These are phyloP conservation scores for Apodemia zela DNA, from an alignment of 2,888 invertebrate species.

Conservation along the genomic window DNA sequence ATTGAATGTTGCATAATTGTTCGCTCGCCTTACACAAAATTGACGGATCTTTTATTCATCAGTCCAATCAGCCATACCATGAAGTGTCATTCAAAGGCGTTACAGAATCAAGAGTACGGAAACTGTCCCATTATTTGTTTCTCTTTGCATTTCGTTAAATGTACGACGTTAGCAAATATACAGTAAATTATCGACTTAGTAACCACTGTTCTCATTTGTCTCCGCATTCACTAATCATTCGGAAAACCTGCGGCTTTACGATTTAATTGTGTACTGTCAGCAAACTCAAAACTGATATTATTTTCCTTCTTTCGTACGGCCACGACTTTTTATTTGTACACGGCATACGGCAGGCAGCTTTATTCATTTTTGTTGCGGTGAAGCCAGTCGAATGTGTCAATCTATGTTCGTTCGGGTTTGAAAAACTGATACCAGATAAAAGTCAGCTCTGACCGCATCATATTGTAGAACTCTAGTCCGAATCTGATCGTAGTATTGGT, in stretches of 20 bases:
- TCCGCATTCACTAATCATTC: constrained; percentile 35
- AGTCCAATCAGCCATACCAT: constrained; percentile 68
- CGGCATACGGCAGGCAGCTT: constrained; percentile 21
- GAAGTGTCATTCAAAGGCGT: constrained; percentile 69
- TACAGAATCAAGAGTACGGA: constrained; percentile 56
- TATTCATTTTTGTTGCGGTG: constrained; percentile 37
- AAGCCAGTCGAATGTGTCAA: constrained; percentile 49
- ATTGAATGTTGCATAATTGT: constrained; percentile 67
- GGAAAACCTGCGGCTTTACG: background rate
- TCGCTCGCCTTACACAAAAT: constrained; percentile 61
- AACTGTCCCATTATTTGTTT: constrained; percentile 37
- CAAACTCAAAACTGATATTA: constrained; percentile 9
- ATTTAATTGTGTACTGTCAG: constrained; percentile 8
- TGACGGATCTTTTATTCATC: constrained; percentile 76
- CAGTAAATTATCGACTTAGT: constrained; percentile 64
- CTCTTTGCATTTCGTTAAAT: constrained; percentile 30
- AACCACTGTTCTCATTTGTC: constrained; percentile 52
- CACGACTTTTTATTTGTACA: constrained; percentile 18
- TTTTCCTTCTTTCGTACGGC: background rate
- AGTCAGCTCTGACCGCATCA: constrained; percentile 39
- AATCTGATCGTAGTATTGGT: background rate
- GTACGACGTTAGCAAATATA: constrained; percentile 45
- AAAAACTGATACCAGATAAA: constrained; percentile 32
- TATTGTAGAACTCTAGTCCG: constrained; percentile 27
- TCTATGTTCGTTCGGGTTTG: constrained; percentile 27